These are phyloP conservation scores for Dilophus febrilis DNA, from an alignment of 2,888 invertebrate genomes.

Conservation along the genomic window DNA sequence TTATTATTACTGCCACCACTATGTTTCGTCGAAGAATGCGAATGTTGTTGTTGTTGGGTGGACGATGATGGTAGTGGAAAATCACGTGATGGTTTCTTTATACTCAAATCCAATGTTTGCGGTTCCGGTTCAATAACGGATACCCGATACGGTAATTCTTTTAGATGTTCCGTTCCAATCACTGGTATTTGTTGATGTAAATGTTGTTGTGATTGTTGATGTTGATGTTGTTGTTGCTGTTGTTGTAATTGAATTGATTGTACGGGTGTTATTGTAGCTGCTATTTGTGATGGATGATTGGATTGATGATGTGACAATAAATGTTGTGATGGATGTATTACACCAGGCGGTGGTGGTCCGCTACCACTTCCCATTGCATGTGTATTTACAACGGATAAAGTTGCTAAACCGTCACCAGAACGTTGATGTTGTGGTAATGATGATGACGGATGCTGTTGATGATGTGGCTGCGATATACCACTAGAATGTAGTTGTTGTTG, in stretches of 20 bases:
- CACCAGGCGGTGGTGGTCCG: too few relatives aligned
- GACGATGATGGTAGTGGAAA: slow-evolving; percentile 4
- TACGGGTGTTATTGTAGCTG: slow-evolving; percentile 50
- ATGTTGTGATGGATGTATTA: slow-evolving; percentile 20
- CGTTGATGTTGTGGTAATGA: too few relatives aligned
- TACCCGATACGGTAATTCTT: slow-evolving; percentile 29
- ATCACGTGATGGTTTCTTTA: slow-evolving; percentile 36
- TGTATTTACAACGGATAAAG: slow-evolving; percentile 48
- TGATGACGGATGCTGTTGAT: not conserved
- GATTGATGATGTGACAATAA: slow-evolving; percentile 19
- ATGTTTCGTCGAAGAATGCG: slow-evolving; percentile 14
- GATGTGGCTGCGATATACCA: slow-evolving; percentile 2
- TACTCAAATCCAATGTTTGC: slow-evolving; percentile 55
- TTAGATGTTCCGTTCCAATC: slow-evolving; percentile 7
- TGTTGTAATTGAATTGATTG: slow-evolving; percentile 13
- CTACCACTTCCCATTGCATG: too few relatives aligned
- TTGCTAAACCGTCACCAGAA: slow-evolving; percentile 32
- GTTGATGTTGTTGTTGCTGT: slow-evolving; percentile 13
- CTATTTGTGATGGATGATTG: slow-evolving; percentile 32
- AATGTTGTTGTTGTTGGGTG: too few relatives aligned
- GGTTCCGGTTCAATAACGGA: slow-evolving; percentile 40
- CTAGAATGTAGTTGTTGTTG: slow-evolving; percentile 4
- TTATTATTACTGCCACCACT: slow-evolving; percentile 17
- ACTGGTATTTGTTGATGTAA: slow-evolving; percentile 13
- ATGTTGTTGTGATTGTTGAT: slow-evolving; percentile 21